phyloP scores from a whole-genome alignment of 2,113 vertebrate genomes.

The Corythornis vintsioides region DNA sequence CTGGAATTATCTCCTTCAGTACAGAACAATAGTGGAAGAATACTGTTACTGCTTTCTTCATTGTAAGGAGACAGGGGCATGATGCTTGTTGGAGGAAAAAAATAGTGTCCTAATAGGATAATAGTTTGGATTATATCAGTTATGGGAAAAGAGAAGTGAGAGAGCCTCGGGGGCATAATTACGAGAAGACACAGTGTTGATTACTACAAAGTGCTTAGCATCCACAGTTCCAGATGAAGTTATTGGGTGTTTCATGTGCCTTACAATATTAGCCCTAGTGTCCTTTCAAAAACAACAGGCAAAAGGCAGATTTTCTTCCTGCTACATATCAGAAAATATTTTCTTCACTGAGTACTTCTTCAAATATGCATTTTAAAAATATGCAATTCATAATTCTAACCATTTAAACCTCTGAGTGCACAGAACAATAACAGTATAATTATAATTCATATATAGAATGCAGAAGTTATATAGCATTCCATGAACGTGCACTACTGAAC shows the following conservation, averaged over 20 bases:
- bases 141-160: background rate
- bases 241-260: background rate
- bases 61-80: background rate
- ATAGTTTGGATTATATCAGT: conserved; percentile 1
- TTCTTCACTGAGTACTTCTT: background rate
- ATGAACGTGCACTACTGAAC: background rate
- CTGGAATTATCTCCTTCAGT: background rate
- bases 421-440: background rate
- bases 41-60: background rate
- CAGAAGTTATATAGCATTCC: background rate
- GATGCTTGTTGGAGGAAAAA: background rate
- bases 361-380: background rate
- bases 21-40: background rate
- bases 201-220: background rate
- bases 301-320: background rate
- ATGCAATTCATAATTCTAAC: background rate
- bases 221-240: background rate
- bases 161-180: conserved; percentile 11
- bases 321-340: background rate
- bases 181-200: background rate
- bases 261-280: background rate
- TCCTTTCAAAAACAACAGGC: background rate
- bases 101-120: background rate
- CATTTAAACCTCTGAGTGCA: background rate
- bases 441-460: background rate